Evolutionary conservation across 2,113 vertebrate species (phyloP).

Genomic region (Apodemus speciosus): DNA sequence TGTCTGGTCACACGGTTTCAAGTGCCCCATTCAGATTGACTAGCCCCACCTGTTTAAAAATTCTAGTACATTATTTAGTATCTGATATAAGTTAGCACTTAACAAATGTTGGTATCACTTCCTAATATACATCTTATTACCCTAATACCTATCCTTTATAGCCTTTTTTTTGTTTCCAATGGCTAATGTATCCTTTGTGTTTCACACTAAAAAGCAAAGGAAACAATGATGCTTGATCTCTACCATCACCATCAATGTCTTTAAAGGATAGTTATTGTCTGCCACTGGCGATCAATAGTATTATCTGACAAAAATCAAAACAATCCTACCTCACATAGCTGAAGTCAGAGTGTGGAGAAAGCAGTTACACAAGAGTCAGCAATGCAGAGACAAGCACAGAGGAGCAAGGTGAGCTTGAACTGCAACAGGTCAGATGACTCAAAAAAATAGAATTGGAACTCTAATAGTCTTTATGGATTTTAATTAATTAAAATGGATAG

Average conservation of each 20-base stretch:
- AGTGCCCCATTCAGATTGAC: background rate
- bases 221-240: background rate
- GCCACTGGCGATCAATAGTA: background rate
- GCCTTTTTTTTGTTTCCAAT: background rate
- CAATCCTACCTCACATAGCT: background rate
- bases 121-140: background rate
- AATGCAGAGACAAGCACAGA: background rate
- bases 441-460: background rate
- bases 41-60: background rate
- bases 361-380: background rate
- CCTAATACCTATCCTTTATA: background rate
- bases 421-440: background rate
- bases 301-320: background rate
- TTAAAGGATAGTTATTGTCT: background rate
- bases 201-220: conserved; percentile 5
- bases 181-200: background rate
- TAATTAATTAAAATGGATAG: conserved; percentile 8
- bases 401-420: background rate
- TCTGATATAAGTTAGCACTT: fast-evolving
- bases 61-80: too few relatives aligned
- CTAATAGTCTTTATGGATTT: background rate
- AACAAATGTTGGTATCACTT: background rate
- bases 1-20: too few relatives aligned
- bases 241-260: background rate
- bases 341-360: too few relatives aligned